Conservation (phyloP, 1,140 invertebrate genomes). For the Thaumetopoea pityocampa region DNA sequence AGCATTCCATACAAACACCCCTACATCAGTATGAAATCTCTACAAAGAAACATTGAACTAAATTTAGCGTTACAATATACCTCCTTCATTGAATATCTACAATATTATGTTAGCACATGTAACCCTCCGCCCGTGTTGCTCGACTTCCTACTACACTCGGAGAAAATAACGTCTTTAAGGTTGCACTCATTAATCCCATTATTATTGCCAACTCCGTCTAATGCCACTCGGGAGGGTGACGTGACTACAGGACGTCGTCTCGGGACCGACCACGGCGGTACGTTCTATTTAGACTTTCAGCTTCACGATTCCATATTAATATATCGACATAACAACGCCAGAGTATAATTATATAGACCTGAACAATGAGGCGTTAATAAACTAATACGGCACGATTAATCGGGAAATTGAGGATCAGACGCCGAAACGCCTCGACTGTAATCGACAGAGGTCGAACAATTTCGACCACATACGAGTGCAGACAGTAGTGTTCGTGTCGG, state of each 20-base stretch:
- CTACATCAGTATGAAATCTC: conserved; percentile 64
- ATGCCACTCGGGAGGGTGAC: conserved; percentile 34
- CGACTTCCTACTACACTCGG: conserved; percentile 25
- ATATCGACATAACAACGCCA: conserved; percentile 8
- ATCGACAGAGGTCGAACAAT: no score
- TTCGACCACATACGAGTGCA: no score
- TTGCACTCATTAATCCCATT: conserved; percentile 52
- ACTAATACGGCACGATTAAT: conserved; percentile 35
- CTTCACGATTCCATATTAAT: conserved; percentile 4
- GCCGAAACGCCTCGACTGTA: conserved; percentile 9
- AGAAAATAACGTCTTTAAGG: conserved; percentile 36
- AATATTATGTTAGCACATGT: conserved; percentile 65
- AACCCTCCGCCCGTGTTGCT: conserved; percentile 26
- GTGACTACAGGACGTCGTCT: conserved; percentile 10
- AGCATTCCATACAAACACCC: conserved; percentile 54
- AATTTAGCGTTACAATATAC: conserved; percentile 60
- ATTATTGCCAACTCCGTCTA: conserved; percentile 55
- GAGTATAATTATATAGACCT: no score
- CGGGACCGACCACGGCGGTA: conserved; percentile 7
- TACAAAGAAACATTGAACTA: conserved; percentile 70
- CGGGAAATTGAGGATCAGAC: conserved; percentile 26
- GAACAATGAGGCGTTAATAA: conserved; percentile 35
- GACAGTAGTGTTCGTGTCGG: no score
- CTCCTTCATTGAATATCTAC: conserved; percentile 46
- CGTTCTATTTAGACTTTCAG: conserved; percentile 4